Conservation (phyloP, 2,888 invertebrate genomes). For the Ophioninae sp. region DNA sequence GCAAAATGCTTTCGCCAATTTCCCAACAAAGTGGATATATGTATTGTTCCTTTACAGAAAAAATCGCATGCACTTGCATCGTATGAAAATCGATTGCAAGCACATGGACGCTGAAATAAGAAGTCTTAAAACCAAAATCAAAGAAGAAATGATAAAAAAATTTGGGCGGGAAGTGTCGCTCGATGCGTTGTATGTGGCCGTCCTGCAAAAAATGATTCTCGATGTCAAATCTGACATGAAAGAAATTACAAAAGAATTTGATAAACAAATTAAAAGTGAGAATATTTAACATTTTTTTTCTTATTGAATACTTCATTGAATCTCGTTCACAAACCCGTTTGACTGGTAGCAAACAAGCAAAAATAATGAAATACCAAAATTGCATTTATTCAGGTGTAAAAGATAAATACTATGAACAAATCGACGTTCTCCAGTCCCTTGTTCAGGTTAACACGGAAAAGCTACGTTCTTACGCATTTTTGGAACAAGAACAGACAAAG, state of each 20-base stretch:
- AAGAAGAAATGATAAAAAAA: slow-evolving; percentile 82
- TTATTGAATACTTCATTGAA: neutral
- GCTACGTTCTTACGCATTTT: slow-evolving; percentile 82
- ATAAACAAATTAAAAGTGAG: slow-evolving; percentile 80
- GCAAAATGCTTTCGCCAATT: neutral
- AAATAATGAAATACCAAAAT: neutral
- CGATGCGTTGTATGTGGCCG: slow-evolving; percentile 83
- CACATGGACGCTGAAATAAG: slow-evolving; percentile 85
- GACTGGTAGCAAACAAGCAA: neutral
- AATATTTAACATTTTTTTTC: slow-evolving; percentile 30
- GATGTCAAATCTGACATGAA: slow-evolving; percentile 82
- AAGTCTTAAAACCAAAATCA: slow-evolving; percentile 83
- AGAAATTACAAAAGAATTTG: slow-evolving; percentile 81
- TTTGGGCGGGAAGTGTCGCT: slow-evolving; percentile 83
- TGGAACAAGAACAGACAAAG: slow-evolving; percentile 83
- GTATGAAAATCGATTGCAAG: slow-evolving; percentile 87
- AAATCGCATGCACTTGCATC: slow-evolving; percentile 86
- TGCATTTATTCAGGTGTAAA: slow-evolving; percentile 69
- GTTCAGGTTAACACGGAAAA: slow-evolving; percentile 83
- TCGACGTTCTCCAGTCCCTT: slow-evolving; percentile 80
- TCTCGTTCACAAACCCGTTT: neutral
- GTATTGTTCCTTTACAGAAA: slow-evolving; percentile 80
- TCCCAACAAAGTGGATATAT: neutral
- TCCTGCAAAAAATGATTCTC: slow-evolving; percentile 83
- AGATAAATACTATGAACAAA: slow-evolving; percentile 75